Evolutionary conservation across 2,113 vertebrate genomes (phyloP).

Genomic region (Sciurus niger): DNA sequence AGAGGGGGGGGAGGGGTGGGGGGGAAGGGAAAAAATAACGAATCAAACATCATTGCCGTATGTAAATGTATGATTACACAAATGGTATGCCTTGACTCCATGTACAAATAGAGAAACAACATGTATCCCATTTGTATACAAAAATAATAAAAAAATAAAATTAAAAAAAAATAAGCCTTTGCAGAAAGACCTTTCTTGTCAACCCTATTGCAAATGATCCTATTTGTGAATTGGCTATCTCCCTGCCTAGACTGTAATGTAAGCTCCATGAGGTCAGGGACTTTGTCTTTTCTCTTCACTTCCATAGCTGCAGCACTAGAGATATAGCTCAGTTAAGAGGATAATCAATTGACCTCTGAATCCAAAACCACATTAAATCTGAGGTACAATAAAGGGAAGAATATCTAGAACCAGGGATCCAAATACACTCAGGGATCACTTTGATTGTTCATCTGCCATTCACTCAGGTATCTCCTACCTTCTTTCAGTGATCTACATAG

Average conservation of each 20-base stretch:
- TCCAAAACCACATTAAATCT: neutral
- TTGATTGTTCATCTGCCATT: neutral
- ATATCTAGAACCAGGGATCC: neutral
- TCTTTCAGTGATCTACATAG: neutral
- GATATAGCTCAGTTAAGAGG: neutral
- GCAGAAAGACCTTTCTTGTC: neutral
- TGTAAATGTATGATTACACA: too few species aligned
- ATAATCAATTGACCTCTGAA: neutral
- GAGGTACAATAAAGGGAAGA: neutral
- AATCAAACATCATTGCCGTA: too few species aligned
- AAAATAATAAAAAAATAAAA: too few species aligned
- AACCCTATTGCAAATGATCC: neutral
- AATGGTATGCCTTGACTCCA: too few species aligned
- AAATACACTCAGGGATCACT: neutral
- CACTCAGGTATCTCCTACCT: neutral
- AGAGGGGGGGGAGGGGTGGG: too few species aligned
- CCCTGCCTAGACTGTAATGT: neutral
- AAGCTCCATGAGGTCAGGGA: neutral
- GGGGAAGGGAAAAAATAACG: too few species aligned
- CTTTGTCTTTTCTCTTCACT: constrained; percentile 4
- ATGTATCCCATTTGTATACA: too few species aligned
- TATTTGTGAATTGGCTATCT: neutral
- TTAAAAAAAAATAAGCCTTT: neutral
- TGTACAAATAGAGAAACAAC: too few species aligned
- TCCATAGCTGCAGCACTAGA: neutral